A percentile compares a stretch with the other conserved stretches of the same genome.
Conservation (phyloP, 2,113 vertebrate species). For the Myrmophylax atrothorax region DNA sequence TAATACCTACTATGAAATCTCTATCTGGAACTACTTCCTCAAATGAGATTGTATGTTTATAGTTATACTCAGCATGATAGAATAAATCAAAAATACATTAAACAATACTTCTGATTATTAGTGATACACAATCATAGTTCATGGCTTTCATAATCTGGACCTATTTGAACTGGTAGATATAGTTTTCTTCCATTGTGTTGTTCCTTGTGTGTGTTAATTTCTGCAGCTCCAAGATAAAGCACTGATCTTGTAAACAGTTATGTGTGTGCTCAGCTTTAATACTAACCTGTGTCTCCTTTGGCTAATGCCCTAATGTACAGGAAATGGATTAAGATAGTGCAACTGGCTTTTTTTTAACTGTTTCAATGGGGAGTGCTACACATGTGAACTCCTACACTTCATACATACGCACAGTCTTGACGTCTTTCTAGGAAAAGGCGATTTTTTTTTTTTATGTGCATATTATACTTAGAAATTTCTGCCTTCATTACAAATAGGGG, state of each 20-base stretch:
- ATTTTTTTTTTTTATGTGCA: background rate
- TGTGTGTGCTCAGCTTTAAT: background rate
- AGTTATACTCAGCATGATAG: background rate
- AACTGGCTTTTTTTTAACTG: background rate
- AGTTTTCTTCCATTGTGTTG: background rate
- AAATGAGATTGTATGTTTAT: background rate
- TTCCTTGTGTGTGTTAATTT: background rate
- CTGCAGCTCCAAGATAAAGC: background rate
- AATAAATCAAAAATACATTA: background rate
- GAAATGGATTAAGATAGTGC: background rate
- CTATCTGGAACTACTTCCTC: background rate
- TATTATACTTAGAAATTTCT: background rate
- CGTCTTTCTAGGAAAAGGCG: background rate
- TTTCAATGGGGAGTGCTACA: background rate
- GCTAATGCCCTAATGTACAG: background rate
- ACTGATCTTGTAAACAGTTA: background rate
- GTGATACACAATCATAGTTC: background rate
- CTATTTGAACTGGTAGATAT: background rate
- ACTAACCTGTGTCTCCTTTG: background rate
- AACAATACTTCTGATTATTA: background rate
- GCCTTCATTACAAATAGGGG: background rate
- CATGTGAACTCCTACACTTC: background rate
- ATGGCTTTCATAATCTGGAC: background rate
- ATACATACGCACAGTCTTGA: background rate
- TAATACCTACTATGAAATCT: background rate